Evolutionary conservation across 2,797 vertebrate genomes (phyloP).

Genomic region (Prionace glauca): DNA sequence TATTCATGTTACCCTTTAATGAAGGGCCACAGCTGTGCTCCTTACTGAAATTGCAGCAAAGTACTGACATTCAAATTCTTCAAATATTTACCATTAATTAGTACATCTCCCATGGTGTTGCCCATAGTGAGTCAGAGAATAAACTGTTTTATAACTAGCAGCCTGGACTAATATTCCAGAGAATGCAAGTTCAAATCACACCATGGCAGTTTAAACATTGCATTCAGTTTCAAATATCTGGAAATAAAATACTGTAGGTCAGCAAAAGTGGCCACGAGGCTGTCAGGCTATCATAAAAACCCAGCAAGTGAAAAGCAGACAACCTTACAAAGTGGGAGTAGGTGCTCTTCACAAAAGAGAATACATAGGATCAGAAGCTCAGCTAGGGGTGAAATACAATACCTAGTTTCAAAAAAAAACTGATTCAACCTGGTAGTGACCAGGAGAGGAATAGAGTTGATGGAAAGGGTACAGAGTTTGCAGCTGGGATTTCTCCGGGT

Average conservation of each 20-base stretch:
- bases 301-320: neutral
- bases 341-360: neutral
- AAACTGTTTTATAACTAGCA: neutral
- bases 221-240: neutral
- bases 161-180: neutral
- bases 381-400: neutral
- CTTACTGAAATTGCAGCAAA: neutral
- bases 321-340: neutral
- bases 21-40: neutral
- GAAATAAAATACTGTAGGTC: neutral
- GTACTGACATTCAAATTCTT: conserved; percentile 2
- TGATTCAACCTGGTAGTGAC: neutral
- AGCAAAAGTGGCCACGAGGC: too few species aligned
- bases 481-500: too few species aligned
- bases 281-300: neutral
- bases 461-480: neutral
- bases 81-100: conserved; percentile 27
- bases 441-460: neutral
- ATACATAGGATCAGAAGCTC: neutral
- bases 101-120: neutral
- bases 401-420: neutral
- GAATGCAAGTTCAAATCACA: neutral
- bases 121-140: neutral
- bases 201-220: neutral
- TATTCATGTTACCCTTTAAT: neutral